Evolutionary conservation across 53 echinoderm and acorn worm genomes (phyloP).

Genomic region (Stichopus horrens): DNA sequence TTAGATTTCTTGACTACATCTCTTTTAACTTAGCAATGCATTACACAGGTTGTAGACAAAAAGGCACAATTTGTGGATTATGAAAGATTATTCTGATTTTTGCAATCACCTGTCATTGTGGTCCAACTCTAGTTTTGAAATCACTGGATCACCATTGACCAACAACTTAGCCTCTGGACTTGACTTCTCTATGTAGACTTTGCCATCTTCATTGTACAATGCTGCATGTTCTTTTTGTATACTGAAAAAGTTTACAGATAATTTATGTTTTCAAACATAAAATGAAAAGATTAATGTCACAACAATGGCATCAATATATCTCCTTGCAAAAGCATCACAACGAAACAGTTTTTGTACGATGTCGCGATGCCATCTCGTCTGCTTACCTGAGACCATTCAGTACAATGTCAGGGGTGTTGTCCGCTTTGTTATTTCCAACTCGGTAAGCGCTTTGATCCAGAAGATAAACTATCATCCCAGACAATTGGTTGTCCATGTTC

Average conservation of each 20-base stretch:
- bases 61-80: too few species aligned
- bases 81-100: background rate
- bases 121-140: conserved; percentile 75
- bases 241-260: conserved; percentile 48
- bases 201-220: conserved; percentile 63
- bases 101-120: conserved; percentile 86
- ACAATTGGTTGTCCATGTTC: conserved; percentile 89
- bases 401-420: conserved; percentile 69
- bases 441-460: conserved; percentile 67
- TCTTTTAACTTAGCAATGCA: too few species aligned
- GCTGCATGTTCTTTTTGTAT: conserved; percentile 90
- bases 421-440: conserved; percentile 86
- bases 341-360: too few species aligned
- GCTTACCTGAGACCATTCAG: conserved; percentile 90
- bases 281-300: background rate
- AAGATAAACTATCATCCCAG: conserved; percentile 92
- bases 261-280: background rate
- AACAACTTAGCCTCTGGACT: conserved; percentile 82
- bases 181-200: conserved; percentile 81
- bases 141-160: conserved; percentile 87
- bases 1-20: too few species aligned
- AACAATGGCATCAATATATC: too few species aligned
- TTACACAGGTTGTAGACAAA: too few species aligned
- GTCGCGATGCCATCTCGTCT: background rate
- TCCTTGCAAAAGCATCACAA: too few species aligned